Conservation (phyloP, 2,797 vertebrate species). For the Avahi laniger region DNA sequence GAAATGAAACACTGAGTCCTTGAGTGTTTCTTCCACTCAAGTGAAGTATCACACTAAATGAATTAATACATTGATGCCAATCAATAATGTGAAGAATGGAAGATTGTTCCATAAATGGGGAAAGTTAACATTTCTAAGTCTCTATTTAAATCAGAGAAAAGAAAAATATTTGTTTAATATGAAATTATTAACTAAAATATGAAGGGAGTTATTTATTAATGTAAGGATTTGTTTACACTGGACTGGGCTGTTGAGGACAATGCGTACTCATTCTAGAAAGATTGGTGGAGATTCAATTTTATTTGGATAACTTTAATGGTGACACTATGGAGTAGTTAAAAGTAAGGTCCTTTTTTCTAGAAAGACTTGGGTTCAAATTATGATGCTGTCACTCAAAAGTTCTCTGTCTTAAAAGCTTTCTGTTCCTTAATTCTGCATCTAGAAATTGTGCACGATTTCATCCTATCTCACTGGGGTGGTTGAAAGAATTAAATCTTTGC, state of each 20-base stretch:
- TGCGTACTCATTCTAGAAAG: neutral
- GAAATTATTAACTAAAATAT: neutral
- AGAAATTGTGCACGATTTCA: neutral
- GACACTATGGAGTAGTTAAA: neutral
- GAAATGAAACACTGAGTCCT: neutral
- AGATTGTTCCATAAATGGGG: neutral
- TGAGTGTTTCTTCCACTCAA: neutral
- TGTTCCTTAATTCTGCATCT: neutral
- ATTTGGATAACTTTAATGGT: neutral
- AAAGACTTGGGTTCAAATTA: neutral
- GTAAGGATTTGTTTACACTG: neutral
- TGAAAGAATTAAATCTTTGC: neutral
- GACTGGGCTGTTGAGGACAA: neutral
- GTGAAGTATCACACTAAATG: neutral
- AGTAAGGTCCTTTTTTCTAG: neutral
- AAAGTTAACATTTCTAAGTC: neutral
- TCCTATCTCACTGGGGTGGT: neutral
- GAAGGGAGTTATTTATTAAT: neutral
- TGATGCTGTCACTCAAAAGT: neutral
- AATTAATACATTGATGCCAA: neutral
- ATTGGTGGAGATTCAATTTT: neutral
- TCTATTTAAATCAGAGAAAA: neutral
- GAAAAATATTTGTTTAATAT: neutral
- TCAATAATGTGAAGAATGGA: neutral
- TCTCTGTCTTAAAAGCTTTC: neutral